These are phyloP conservation scores for Venusia cambrica DNA, from an alignment of 2,888 invertebrate species.

Conservation along the genomic window DNA sequence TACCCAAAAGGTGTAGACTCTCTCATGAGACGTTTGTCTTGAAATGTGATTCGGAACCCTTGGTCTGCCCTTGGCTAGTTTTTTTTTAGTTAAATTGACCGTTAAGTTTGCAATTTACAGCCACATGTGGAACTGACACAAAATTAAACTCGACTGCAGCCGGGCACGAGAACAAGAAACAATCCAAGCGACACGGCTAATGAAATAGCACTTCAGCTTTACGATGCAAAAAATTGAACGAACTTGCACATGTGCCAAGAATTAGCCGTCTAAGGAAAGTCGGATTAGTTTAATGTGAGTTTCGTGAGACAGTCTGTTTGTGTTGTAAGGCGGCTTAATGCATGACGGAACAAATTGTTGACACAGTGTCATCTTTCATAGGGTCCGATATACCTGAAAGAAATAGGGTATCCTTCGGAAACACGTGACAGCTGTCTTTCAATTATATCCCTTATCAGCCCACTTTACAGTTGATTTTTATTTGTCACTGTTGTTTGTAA, in stretches of 20 bases:
- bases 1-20: too few species aligned
- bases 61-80: too few species aligned
- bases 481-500: slow-evolving; percentile 40
- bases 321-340: slow-evolving; percentile 69
- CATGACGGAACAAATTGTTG: slow-evolving; percentile 72
- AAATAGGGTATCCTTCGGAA: slow-evolving; percentile 42
- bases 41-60: too few species aligned
- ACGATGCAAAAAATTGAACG: slow-evolving; percentile 63
- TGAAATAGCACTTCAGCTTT: slow-evolving; percentile 73
- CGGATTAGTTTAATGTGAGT: slow-evolving; percentile 74
- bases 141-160: slow-evolving; percentile 37
- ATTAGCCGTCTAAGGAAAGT: slow-evolving; percentile 64
- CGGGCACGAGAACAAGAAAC: slow-evolving; percentile 39
- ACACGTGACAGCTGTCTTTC: slow-evolving; percentile 2
- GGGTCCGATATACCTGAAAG: slow-evolving; percentile 64
- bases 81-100: slow-evolving; percentile 17
- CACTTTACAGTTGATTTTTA: slow-evolving; percentile 33
- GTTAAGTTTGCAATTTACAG: slow-evolving; percentile 29
- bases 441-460: slow-evolving; percentile 37
- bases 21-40: too few species aligned
- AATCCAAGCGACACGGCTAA: slow-evolving; percentile 57
- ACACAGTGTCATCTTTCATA: slow-evolving; percentile 75
- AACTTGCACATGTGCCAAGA: slow-evolving; percentile 64
- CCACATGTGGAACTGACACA: slow-evolving; percentile 43
- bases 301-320: slow-evolving; percentile 73